These are phyloP conservation scores for Atrichornis clamosus DNA, from an alignment of 2,113 vertebrate genomes.

Conservation along the genomic window DNA sequence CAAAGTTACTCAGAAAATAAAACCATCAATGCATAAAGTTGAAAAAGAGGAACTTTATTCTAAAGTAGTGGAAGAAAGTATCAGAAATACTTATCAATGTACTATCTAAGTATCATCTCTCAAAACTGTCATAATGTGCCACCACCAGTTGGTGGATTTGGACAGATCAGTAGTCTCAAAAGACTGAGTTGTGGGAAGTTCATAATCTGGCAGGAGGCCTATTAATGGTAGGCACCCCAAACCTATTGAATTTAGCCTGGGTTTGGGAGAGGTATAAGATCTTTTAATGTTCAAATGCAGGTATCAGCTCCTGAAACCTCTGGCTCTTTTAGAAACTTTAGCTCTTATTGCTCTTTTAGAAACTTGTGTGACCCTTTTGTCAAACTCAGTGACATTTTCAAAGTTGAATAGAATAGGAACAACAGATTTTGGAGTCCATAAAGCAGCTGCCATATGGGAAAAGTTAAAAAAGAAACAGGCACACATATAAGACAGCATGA, in stretches of 20 bases:
- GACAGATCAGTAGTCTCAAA: background rate
- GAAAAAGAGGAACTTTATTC: background rate
- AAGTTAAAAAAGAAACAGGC: slow-evolving; percentile 9
- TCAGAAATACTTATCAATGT: background rate
- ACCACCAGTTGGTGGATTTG: background rate
- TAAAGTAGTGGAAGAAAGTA: background rate
- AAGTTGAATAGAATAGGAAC: background rate
- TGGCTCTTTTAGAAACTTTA: background rate
- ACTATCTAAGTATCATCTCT: background rate
- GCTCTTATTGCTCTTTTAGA: background rate
- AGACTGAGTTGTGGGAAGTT: background rate
- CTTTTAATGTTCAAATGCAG: background rate
- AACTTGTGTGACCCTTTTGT: background rate
- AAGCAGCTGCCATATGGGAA: background rate
- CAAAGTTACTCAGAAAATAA: background rate
- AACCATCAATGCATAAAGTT: background rate
- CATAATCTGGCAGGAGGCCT: background rate
- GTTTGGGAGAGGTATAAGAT: background rate
- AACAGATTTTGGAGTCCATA: background rate
- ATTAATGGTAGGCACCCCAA: background rate
- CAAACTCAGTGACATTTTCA: background rate
- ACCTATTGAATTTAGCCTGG: background rate
- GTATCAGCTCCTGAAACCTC: background rate
- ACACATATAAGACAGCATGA: background rate
- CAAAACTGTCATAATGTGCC: background rate